phyloP scores from a whole-genome alignment of 2,888 invertebrate genomes.

The Leptopilina myrica region DNA sequence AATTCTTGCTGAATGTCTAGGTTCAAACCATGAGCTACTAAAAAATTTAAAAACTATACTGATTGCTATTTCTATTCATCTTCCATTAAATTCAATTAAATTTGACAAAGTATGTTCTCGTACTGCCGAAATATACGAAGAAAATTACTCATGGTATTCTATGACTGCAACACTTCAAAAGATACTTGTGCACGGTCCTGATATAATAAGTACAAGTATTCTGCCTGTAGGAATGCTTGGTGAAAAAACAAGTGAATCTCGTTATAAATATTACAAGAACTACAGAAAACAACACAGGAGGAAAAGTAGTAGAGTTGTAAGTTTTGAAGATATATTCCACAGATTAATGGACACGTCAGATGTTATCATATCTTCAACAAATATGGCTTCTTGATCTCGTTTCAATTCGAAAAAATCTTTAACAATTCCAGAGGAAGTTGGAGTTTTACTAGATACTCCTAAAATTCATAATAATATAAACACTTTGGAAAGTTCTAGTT shows the following conservation, averaged over 20 bases:
- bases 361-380: background rate
- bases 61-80: no score
- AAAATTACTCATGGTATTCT: no score
- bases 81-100: no score
- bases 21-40: no score
- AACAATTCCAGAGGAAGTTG: background rate
- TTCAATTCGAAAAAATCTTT: background rate
- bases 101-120: no score
- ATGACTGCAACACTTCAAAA: no score
- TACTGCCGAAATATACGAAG: no score
- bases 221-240: background rate
- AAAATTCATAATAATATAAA: background rate
- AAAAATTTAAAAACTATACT: no score
- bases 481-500: background rate
- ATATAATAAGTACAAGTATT: background rate
- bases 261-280: background rate
- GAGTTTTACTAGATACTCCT: background rate
- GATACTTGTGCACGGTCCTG: background rate
- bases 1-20: no score
- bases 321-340: background rate
- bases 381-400: background rate
- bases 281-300: background rate
- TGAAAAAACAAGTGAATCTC: background rate
- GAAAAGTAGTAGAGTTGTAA: background rate
- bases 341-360: constrained; percentile 4